Evolutionary conservation across 1,140 invertebrate species (phyloP).

Genomic region (Lethrus apterus): DNA sequence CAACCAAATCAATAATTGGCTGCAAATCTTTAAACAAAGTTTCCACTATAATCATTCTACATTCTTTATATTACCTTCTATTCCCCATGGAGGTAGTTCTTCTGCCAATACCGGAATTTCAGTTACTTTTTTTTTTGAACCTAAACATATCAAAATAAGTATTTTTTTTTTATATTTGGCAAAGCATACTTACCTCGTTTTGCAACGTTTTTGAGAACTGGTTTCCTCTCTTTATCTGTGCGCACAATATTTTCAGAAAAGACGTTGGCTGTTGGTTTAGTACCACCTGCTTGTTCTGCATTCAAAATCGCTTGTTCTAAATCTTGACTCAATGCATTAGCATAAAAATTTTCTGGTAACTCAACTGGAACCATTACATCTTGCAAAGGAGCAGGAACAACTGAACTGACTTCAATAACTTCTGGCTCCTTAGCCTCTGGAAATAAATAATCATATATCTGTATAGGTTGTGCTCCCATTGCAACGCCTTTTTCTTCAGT

Average conservation of each 20-base stretch:
- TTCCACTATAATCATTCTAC: not conserved
- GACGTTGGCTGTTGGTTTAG: not conserved
- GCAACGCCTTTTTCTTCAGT: slow-evolving; percentile 8
- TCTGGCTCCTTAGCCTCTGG: not conserved
- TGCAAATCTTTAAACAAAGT: slow-evolving; percentile 6
- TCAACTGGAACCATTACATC: slow-evolving; percentile 31
- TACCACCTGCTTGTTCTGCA: not conserved
- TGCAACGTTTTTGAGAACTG: slow-evolving; percentile 9
- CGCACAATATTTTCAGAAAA: not conserved
- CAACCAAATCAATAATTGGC: slow-evolving; percentile 23
- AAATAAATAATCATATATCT: slow-evolving; percentile 13
- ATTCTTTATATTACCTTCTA: too few species aligned
- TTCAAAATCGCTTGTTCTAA: slow-evolving; percentile 3
- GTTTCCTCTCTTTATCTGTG: not conserved
- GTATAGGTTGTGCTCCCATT: slow-evolving; percentile 9
- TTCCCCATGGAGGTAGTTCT: slow-evolving; percentile 28
- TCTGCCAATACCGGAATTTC: slow-evolving; percentile 21
- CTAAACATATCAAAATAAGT: slow-evolving; percentile 1
- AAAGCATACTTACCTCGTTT: not conserved
- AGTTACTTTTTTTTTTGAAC: not conserved
- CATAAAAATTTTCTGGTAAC: slow-evolving; percentile 21
- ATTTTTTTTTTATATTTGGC: too few species aligned
- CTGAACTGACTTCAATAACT: slow-evolving; percentile 9
- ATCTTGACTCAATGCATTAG: not conserved
- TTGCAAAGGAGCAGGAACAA: slow-evolving; percentile 26